Conservation (phyloP, 2,888 invertebrate species). For the Nephrotoma appendiculata region DNA sequence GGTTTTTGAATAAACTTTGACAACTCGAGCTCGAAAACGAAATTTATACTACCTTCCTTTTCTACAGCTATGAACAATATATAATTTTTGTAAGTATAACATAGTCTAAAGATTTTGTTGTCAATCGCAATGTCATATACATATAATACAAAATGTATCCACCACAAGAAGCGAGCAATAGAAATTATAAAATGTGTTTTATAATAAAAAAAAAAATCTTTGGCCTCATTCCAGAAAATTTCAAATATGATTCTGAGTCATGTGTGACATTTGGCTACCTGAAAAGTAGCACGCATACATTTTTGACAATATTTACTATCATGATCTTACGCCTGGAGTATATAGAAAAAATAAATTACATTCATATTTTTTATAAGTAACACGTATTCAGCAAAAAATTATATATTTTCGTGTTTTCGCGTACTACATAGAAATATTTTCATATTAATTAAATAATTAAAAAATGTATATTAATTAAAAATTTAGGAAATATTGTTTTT, state of each 20-base stretch:
- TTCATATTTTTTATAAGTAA: background rate
- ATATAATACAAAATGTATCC: background rate
- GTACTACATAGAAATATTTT: background rate
- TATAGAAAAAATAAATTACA: too few relatives aligned
- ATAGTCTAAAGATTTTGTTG: background rate
- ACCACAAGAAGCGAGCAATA: background rate
- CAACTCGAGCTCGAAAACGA: too few relatives aligned
- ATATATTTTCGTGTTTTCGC: background rate
- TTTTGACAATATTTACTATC: background rate
- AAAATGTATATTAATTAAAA: background rate
- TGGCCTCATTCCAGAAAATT: background rate
- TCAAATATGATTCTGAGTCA: background rate
- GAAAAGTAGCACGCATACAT: background rate
- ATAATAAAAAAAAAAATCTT: background rate
- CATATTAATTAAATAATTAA: background rate
- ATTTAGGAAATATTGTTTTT: background rate
- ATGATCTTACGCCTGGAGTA: background rate
- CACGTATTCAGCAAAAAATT: background rate
- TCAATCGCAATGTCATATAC: background rate
- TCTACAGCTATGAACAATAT: too few relatives aligned
- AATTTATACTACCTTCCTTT: too few relatives aligned
- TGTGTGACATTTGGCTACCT: background rate
- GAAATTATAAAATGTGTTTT: background rate
- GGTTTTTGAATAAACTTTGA: too few relatives aligned
- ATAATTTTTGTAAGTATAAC: background rate